Evolutionary conservation across 2,113 vertebrate genomes (phyloP).

Genomic region (Sisor rabdophorus): DNA sequence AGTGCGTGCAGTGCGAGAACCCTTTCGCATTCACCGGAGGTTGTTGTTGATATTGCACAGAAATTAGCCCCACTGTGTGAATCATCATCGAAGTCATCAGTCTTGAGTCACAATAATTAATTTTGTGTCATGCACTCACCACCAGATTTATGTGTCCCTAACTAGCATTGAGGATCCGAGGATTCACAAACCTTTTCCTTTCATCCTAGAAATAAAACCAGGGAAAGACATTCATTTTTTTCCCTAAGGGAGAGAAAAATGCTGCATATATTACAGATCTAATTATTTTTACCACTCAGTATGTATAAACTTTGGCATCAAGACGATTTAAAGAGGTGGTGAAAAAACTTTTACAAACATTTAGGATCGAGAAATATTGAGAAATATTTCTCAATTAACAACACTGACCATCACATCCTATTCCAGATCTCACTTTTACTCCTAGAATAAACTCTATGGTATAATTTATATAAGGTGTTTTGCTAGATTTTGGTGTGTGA

Average conservation of each 20-base stretch:
- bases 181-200: conserved; percentile 26
- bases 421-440: too few species aligned
- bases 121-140: conserved; percentile 34
- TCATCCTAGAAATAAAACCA: conserved; percentile 27
- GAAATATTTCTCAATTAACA: too few species aligned
- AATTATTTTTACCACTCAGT: conserved; percentile 16
- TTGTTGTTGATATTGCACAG: conserved; percentile 44
- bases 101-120: conserved; percentile 43
- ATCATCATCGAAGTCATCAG: conserved; percentile 41
- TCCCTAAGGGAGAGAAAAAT: conserved; percentile 12
- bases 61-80: conserved; percentile 46
- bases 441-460: too few species aligned
- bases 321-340: not conserved
- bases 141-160: conserved; percentile 37
- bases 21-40: conserved; percentile 55
- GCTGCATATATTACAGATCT: conserved; percentile 12
- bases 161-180: conserved; percentile 12
- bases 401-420: too few species aligned
- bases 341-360: too few species aligned
- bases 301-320: not conserved
- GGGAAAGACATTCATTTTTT: conserved; percentile 23
- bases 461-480: too few species aligned
- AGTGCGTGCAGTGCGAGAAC: conserved; percentile 52
- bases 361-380: too few species aligned
- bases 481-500: too few species aligned